Base-by-base conservation (phyloP, 92 coral and sea anemone species). In the Epizoanthus scotinus region DNA sequence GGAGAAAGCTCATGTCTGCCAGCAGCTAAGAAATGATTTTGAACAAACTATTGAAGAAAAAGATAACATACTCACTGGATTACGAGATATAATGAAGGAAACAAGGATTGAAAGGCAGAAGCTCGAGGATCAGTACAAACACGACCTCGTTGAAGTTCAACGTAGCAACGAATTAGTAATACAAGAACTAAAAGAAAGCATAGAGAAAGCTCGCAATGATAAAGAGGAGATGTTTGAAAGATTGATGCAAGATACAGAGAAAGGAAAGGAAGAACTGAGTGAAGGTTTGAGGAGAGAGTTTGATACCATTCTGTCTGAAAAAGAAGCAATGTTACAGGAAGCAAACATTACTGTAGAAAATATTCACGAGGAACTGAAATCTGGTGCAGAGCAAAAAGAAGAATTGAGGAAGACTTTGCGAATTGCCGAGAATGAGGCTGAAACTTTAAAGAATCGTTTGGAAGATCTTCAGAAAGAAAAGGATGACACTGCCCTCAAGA, bases 161-260 rank as follows among this genome's bases (percentile, higher is more conserved):
- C 71, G 8, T 0, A 21, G 25, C 67, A 71, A 57, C 15, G 89
- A 88, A 68, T 66, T 26, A 14, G 85, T 63, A 61, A 84, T 88
- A 20, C 63, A 57, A 66, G 83, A 81, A 17, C 73, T 88, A 58
- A 86, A 88, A 29, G 60, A 84, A 66, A 71, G 84, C 52, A 58
- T 89, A 27, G 93, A 91, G 72, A 91, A 77, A 77, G 75, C 67
- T 12, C 89, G 79, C 5, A 13, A 81, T 12, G 96, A 91, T 28
- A 91, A 89, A 61, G 93, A 89, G 38, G 97, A 91, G 49, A 91
- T 90, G 88, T 86, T 86, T 67, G 97, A 92, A 26, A 86, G 91
- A 44, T 65, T 95, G 10, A 25, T 82, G 70, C 84, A 87, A 50
- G 86, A 88, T 58, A 74, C 83, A 4, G 81, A 89, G 15, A 82